Evolutionary conservation across 2,797 vertebrate genomes (phyloP), one percentile per base, ranked within the genome.

Genomic region (Sternarchorhynchus goeldii): DNA sequence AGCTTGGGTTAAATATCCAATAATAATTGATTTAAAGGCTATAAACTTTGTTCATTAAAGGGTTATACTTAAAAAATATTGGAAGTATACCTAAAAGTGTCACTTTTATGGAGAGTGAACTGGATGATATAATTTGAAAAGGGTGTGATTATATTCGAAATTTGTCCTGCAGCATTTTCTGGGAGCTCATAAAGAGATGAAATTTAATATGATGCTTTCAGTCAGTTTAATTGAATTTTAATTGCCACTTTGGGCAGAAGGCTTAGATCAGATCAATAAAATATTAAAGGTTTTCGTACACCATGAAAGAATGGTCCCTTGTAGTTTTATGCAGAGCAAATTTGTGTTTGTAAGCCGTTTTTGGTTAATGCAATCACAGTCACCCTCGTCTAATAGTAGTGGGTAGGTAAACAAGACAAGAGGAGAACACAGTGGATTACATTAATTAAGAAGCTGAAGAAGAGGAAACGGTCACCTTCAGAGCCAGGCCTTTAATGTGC

Each of bases 171-270:
- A 97, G 97, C 96, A 96, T 98, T 98, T 96, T 96, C 95, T 94
- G 88, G 93, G 94, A 96, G 96, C 95, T 97, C 96, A 91, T 98
- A 98, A 99, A 98, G 95, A 94, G 94, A 94, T 95, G 94, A 94
- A 97, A 97, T 98, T 98, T 98, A 98, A 98, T 98, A 97, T 96
- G 96, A 98, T 97, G 96, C 96, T 96, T 99, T 97, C 96, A 97
- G 96, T 98, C 95, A 96, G 95, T 97, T 98, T 98, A 99, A 98
- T 99, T 98, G 96, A 98, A 99, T 96, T 98, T 97, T 99, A 99
- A 99, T 99, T 98, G 96, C 96, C 96, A 96, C 96, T 98, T 96
- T 97, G 96, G 96, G 96, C 96, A 96, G 96, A 97, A 95, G 96
- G 96, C 97, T 98, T 96, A 96, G 96, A 96, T 97, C 93, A 93